Evolutionary conservation across 2,888 invertebrate species (phyloP).

Genomic region (Celastrina argiolus): DNA sequence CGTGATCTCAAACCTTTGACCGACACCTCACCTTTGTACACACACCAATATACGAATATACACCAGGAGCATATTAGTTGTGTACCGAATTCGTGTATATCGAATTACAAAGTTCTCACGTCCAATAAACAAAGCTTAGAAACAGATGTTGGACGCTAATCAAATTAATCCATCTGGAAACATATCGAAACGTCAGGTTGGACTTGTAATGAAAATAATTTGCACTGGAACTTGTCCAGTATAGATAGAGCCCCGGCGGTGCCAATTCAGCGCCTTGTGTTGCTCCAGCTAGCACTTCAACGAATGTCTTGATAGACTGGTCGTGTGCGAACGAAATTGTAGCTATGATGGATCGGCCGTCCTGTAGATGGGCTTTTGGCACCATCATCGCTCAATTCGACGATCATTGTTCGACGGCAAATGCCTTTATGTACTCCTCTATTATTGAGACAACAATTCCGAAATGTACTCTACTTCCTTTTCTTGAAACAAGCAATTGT

Average conservation of each 20-base stretch:
- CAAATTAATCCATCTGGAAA: constrained; percentile 76
- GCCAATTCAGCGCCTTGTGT: constrained; percentile 26
- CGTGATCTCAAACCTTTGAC: neutral
- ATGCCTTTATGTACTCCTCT: constrained; percentile 58
- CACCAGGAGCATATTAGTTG: neutral
- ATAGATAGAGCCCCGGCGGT: constrained; percentile 36
- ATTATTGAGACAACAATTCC: constrained; percentile 48
- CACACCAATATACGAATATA: neutral
- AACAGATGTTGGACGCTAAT: constrained; percentile 72
- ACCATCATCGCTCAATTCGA: constrained; percentile 69
- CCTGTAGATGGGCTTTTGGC: constrained; percentile 67
- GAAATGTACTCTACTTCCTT: too few relatives aligned
- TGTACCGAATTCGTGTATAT: constrained; percentile 1
- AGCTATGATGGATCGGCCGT: constrained; percentile 67
- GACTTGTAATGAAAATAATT: constrained; percentile 71
- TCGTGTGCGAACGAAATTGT: constrained; percentile 46
- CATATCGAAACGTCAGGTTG: constrained; percentile 74
- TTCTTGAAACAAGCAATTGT: too few relatives aligned
- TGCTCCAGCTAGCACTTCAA: constrained; percentile 17
- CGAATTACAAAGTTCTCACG: constrained; percentile 39
- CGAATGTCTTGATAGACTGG: constrained; percentile 44
- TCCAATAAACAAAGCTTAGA: constrained; percentile 43
- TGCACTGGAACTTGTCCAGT: constrained; percentile 49
- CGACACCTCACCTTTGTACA: neutral
- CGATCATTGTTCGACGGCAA: constrained; percentile 65